Conservation (phyloP, 1,140 invertebrate species). For the Leptonema lineaticorne region DNA sequence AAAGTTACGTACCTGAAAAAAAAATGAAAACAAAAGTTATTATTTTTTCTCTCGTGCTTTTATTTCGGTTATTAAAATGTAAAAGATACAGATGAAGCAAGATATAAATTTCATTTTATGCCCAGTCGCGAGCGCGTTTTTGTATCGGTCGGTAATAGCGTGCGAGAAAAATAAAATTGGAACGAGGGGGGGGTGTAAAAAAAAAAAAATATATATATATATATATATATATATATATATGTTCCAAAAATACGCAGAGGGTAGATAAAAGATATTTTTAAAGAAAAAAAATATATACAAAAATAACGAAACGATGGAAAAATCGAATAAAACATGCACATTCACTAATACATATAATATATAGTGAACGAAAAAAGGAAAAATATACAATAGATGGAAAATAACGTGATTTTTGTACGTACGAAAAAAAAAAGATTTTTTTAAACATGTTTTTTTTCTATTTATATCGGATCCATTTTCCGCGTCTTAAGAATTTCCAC, state of each 20-base stretch:
- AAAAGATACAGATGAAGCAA: conserved; percentile 4
- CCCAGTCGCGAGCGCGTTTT: neutral
- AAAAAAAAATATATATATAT: no score
- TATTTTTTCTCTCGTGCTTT: neutral
- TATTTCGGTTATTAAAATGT: neutral
- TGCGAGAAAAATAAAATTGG: neutral
- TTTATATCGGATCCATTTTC: neutral
- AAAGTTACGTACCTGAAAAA: no score
- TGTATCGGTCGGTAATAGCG: conserved; percentile 13
- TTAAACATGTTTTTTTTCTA: neutral
- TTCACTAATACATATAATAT: neutral
- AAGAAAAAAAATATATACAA: neutral
- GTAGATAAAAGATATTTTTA: conserved; percentile 16
- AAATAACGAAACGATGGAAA: neutral
- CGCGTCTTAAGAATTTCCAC: neutral
- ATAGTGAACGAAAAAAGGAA: conserved; percentile 1
- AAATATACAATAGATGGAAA: neutral
- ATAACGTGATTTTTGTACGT: conserved; percentile 3
- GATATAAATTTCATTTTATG: conserved; percentile 12
- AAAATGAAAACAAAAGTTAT: neutral
- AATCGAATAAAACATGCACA: neutral
- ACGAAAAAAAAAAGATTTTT: conserved; percentile 6
- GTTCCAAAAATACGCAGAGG: conserved; percentile 3
- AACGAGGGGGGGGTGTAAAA: conserved; percentile 8
- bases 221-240: no score